Evolutionary conservation across 2,888 invertebrate species (phyloP), one percentile per base, ranked within the genome.

Genomic region (Temnothorax ravouxi): DNA sequence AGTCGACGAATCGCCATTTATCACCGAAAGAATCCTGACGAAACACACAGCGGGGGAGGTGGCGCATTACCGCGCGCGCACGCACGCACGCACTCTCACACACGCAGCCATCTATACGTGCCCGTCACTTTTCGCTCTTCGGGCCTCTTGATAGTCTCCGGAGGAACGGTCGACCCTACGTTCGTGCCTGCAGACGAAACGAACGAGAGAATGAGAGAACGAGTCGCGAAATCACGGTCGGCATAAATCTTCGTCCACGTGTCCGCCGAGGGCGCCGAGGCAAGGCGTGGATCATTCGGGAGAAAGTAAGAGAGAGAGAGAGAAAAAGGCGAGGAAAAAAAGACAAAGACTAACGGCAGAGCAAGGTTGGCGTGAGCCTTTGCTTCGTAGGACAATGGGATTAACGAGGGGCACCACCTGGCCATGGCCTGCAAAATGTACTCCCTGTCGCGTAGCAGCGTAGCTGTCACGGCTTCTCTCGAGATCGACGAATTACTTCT

Each of bases 341-440:
- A 74, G 62, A 75, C 50, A 41, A 56, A 56, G 56, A 54, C 9
- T 29, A 3, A 80, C 81, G 81, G 59, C 62, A 50, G 54, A 15
- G 59, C 34, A 67, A 81, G 59, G 34, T 47, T 67, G 79, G 75
- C 69, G 84, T 18, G 72, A 72, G 77, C 59, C 80, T 84, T 88
- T 81, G 67, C 71, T 81, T 82, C 56, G 64, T 74, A 83, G 82
- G 81, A 89, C 89, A 88, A 87, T 90, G 87, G 90, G 76, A 86
- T 89, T 91, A 88, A 91, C 88, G 88, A 87, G 88, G 71, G 66
- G 72, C 85, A 67, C 62, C 79, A 72, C 25, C 56, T 59, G 64
- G 41, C 71, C 72, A 18, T 67, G 82, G 71, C 29, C 64, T 44
- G 47, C 69, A 84, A 86, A 86, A 86, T 54, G 71, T 76, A 72